Percentiles rank a stretch among this genome's conserved stretches.
Evolutionary conservation across 1,140 invertebrate genomes (phyloP).

Genomic region (Magallana angulata): DNA sequence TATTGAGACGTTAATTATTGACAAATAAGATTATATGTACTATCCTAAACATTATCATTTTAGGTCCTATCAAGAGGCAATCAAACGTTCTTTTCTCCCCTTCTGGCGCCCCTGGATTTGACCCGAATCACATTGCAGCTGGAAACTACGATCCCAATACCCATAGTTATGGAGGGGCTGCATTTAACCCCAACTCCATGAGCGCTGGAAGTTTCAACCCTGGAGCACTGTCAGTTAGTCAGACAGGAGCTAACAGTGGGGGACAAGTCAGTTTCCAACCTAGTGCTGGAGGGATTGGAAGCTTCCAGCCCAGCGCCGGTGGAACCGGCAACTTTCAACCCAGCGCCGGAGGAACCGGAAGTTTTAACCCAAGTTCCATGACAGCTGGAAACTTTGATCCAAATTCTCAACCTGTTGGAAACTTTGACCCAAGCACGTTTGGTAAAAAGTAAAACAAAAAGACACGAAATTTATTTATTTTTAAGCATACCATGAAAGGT

Average conservation of each 20-base stretch:
- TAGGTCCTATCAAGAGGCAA: constrained; percentile 15
- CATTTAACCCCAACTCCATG: constrained; percentile 44
- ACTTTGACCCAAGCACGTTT: constrained; percentile 45
- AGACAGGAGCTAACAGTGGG: constrained; percentile 5
- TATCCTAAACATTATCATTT: not conserved
- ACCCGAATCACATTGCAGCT: constrained; percentile 48
- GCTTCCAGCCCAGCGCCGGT: constrained; percentile 24
- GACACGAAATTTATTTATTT: too few relatives aligned
- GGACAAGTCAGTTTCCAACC: not conserved
- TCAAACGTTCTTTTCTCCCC: constrained; percentile 7
- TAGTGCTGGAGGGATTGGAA: not conserved
- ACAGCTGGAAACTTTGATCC: constrained; percentile 47
- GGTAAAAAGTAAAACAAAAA: constrained; percentile 43
- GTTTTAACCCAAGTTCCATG: constrained; percentile 36
- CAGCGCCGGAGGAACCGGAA: not conserved
- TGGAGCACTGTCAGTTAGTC: not conserved
- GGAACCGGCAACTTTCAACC: constrained; percentile 40
- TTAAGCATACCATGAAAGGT: too few relatives aligned
- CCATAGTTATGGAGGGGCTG: not conserved
- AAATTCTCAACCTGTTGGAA: constrained; percentile 40
- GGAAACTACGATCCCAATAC: constrained; percentile 48
- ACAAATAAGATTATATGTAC: not conserved
- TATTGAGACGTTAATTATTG: too few relatives aligned
- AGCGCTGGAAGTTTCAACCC: constrained; percentile 48
- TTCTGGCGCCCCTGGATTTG: constrained; percentile 23